Conservation (phyloP, 2,797 vertebrate genomes). For the Macropodus opercularis region DNA sequence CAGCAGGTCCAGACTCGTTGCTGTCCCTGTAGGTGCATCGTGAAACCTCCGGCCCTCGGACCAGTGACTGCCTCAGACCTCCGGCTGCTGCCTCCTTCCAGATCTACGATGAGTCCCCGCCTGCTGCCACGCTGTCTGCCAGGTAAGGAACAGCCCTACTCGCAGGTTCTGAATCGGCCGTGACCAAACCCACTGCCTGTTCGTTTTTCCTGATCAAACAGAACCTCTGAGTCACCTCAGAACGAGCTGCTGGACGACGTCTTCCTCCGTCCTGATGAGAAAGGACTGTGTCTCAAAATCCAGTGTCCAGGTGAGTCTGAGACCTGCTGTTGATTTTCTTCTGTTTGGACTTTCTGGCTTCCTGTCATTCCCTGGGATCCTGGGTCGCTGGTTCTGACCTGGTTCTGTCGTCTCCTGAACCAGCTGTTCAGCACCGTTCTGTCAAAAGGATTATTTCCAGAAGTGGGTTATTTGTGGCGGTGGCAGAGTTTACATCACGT, state of each 20-base stretch:
- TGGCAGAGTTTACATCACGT: too few relatives aligned
- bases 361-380: too few relatives aligned
- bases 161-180: neutral
- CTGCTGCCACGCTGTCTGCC: constrained; percentile 19
- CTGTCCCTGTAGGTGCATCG: constrained; percentile 8
- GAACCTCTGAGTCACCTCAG: neutral
- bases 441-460: too few relatives aligned
- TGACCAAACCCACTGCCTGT: too few relatives aligned
- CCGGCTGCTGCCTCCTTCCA: constrained; percentile 18
- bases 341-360: too few relatives aligned
- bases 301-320: constrained; percentile 13
- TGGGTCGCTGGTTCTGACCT: too few relatives aligned
- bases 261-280: constrained; percentile 34
- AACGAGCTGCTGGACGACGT: constrained; percentile 24
- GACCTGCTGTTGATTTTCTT: too few relatives aligned
- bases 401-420: too few relatives aligned
- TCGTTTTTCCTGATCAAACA: neutral
- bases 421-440: too few relatives aligned
- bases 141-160: constrained; percentile 35
- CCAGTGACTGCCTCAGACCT: neutral
- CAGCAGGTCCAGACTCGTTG: too few relatives aligned
- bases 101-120: constrained; percentile 35
- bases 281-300: constrained; percentile 15
- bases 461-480: too few relatives aligned
- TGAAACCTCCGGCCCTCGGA: neutral